phyloP scores from a whole-genome alignment of 35 echinoderm and acorn worm genomes.

The Heliocidaris erythrogramma region DNA sequence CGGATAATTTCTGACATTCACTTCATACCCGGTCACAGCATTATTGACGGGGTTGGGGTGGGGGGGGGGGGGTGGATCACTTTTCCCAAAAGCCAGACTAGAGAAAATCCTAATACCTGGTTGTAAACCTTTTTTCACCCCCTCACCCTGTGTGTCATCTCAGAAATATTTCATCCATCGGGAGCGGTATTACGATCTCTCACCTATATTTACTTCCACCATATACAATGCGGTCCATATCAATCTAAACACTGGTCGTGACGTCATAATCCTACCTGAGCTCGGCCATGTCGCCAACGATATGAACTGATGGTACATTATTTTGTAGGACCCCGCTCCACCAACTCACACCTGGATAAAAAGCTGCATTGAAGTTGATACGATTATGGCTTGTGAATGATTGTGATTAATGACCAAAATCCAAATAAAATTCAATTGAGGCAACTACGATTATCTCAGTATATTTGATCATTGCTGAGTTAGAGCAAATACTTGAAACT shows the following conservation, averaged over 20 bases:
- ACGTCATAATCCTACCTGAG: conserved; percentile 31
- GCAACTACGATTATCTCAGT: no score
- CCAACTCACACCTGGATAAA: not conserved
- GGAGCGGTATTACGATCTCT: conserved; percentile 15
- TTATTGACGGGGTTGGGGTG: not conserved
- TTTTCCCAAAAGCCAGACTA: not conserved
- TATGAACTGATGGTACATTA: no score
- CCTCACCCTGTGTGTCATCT: conserved; percentile 19
- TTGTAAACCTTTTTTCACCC: not conserved
- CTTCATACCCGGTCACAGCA: not conserved
- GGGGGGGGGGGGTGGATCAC: not conserved
- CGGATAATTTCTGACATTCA: not conserved
- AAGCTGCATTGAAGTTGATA: not conserved
- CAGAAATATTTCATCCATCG: not conserved
- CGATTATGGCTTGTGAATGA: no score
- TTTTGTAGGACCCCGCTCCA: not conserved
- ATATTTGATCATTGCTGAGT: no score
- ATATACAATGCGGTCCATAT: conserved; percentile 27
- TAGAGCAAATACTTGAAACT: no score
- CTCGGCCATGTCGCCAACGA: not conserved
- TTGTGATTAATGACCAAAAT: no score
- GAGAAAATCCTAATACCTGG: not conserved
- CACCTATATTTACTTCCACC: conserved; percentile 35
- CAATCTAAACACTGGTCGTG: conserved; percentile 33
- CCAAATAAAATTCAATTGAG: no score